A percentile compares a stretch with the other conserved stretches of the same genome.
Conservation (phyloP, 2,888 invertebrate genomes). For the Meliscaeva auricollis region DNA sequence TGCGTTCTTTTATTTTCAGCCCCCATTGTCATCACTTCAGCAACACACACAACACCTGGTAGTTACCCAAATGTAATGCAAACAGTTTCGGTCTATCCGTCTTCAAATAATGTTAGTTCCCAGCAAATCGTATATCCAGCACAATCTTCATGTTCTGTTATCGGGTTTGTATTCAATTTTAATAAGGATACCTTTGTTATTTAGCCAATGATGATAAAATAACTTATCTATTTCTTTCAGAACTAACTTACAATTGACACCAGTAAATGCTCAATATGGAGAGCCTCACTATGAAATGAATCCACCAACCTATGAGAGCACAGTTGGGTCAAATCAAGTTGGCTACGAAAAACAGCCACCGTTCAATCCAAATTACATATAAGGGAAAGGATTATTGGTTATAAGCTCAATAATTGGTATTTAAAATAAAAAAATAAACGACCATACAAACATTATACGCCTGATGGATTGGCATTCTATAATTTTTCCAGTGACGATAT, state of each 20-base stretch:
- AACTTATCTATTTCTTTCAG: slow-evolving; percentile 74
- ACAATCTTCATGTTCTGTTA: slow-evolving; percentile 78
- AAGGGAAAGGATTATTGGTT: no score
- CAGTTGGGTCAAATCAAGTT: slow-evolving; percentile 76
- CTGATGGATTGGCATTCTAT: no score
- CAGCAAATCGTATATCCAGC: slow-evolving; percentile 77
- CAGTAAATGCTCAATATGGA: slow-evolving; percentile 41
- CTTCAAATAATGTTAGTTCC: slow-evolving; percentile 75
- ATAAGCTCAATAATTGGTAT: no score
- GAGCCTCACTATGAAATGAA: slow-evolving; percentile 77
- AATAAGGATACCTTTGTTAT: no score
- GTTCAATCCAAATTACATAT: slow-evolving; percentile 80
- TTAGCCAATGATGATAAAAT: neutral
- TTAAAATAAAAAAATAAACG: no score
- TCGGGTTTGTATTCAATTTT: slow-evolving; percentile 42
- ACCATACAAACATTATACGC: no score
- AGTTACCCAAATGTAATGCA: slow-evolving; percentile 78
- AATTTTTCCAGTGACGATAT: no score
- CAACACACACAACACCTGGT: slow-evolving; percentile 81
- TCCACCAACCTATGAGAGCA: slow-evolving; percentile 81
- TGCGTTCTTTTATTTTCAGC: slow-evolving; percentile 78
- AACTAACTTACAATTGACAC: slow-evolving; percentile 77
- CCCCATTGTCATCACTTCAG: slow-evolving; percentile 82
- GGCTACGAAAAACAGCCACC: slow-evolving; percentile 81
- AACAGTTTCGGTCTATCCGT: slow-evolving; percentile 79